These are phyloP conservation scores for Sardinella longiceps DNA, from an alignment of 2,797 vertebrate species.

Conservation along the genomic window DNA sequence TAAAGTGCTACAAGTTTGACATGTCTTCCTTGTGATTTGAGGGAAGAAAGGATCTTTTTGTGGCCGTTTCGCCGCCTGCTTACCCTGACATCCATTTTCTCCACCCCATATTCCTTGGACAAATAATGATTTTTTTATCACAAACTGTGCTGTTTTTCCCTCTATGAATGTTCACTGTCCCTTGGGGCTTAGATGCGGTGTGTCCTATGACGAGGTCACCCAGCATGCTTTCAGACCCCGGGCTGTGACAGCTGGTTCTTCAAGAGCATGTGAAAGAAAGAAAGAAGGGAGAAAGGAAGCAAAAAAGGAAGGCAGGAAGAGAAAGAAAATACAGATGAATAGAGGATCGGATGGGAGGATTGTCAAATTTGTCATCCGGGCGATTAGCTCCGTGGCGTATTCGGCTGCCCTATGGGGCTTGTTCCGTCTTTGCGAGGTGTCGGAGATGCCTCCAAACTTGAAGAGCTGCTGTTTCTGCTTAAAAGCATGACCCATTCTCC, in stretches of 20 bases:
- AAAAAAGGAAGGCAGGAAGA: not conserved
- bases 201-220: conserved; percentile 44
- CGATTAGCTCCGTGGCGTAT: conserved; percentile 15
- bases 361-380: not conserved
- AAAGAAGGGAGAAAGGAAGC: too few species aligned
- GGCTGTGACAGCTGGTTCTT: conserved; percentile 64
- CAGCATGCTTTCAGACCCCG: conserved; percentile 51
- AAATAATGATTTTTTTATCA: conserved; percentile 60
- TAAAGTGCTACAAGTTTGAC: conserved; percentile 29
- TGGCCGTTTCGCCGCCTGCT: conserved; percentile 12
- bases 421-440: conserved; percentile 14
- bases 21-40: conserved; percentile 37
- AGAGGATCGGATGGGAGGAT: not conserved
- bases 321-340: not conserved
- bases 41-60: conserved; percentile 40
- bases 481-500: not conserved
- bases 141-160: conserved; percentile 54
- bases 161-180: conserved; percentile 44
- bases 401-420: conserved; percentile 10
- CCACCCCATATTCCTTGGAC: conserved; percentile 52
- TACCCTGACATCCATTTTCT: conserved; percentile 57
- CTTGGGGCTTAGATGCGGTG: conserved; percentile 31
- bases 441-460: not conserved
- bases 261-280: conserved; percentile 34
- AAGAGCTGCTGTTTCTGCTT: conserved; percentile 11